Conservation (phyloP, 2,797 vertebrate genomes). For the Gouania willdenowi region DNA sequence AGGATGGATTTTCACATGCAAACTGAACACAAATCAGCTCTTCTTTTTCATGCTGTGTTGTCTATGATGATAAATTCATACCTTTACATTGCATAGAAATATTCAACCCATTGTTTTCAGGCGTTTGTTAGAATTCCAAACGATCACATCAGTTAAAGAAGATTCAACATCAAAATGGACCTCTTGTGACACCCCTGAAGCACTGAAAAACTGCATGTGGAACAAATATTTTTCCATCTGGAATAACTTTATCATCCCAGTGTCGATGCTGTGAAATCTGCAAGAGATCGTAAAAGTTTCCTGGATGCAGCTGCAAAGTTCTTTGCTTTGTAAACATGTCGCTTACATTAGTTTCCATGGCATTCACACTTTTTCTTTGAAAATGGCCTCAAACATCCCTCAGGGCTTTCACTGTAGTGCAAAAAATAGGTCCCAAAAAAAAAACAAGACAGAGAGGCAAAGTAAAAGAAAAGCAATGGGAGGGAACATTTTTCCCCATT, state of each 20-base stretch:
- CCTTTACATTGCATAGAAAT: no score
- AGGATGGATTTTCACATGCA: no score
- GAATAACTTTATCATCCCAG: no score
- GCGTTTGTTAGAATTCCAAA: constrained; percentile 35
- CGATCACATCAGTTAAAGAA: constrained; percentile 9
- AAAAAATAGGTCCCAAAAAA: constrained; percentile 48
- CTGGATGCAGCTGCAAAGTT: not conserved
- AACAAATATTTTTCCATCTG: no score
- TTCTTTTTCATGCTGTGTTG: no score
- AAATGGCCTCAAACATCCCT: constrained; percentile 27
- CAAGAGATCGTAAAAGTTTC: not conserved
- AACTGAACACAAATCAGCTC: no score
- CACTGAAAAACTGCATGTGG: no score
- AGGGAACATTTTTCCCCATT: no score
- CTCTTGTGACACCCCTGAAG: no score
- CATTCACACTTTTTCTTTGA: constrained; percentile 30
- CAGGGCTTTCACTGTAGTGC: constrained; percentile 39
- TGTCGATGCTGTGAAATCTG: not conserved
- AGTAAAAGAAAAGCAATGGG: constrained; percentile 11
- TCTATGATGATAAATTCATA: no score
- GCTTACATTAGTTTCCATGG: constrained; percentile 2
- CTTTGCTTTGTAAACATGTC: not conserved
- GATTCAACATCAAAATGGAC: constrained; percentile 19
- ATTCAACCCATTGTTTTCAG: constrained; percentile 7
- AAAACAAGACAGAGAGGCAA: constrained; percentile 17